phyloP scores from a whole-genome alignment of 2,797 vertebrate species.

The Brachyrhaphis roseni region DNA sequence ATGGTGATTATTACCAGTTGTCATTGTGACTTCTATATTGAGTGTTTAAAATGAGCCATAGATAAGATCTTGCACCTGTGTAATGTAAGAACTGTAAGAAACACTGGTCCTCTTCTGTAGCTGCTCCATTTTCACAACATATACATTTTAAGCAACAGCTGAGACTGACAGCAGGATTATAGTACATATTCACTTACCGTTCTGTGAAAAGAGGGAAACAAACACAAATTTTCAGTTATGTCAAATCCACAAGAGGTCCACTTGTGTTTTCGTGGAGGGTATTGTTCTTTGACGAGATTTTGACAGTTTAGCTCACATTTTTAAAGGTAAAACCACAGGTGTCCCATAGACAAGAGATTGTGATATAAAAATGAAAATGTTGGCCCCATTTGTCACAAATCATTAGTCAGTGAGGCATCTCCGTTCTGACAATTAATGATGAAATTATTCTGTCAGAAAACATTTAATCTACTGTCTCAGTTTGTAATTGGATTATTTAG shows the following conservation, averaged over 20 bases:
- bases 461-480: constrained; percentile 32
- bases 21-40: constrained; percentile 23
- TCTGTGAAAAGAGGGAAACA: constrained; percentile 49
- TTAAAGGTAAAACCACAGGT: constrained; percentile 31
- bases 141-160: constrained; percentile 76
- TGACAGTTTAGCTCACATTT: constrained; percentile 25
- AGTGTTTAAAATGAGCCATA: constrained; percentile 43
- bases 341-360: constrained; percentile 25
- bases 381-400: constrained; percentile 39
- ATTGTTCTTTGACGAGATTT: constrained; percentile 17
- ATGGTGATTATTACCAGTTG: constrained; percentile 30
- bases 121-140: constrained; percentile 66
- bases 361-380: constrained; percentile 40
- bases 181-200: constrained; percentile 68
- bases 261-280: constrained; percentile 35
- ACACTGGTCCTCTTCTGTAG: constrained; percentile 68
- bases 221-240: constrained; percentile 63
- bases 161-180: constrained; percentile 72
- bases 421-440: constrained; percentile 29
- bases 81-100: constrained; percentile 58
- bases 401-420: constrained; percentile 33
- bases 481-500: constrained; percentile 34
- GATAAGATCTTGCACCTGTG: constrained; percentile 47
- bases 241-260: constrained; percentile 39
- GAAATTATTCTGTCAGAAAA: constrained; percentile 45